A percentile compares a stretch with the other conserved stretches of the same genome.
phyloP scores from a whole-genome alignment of 2,113 vertebrate genomes.

The Coptodon bakossiorum region DNA sequence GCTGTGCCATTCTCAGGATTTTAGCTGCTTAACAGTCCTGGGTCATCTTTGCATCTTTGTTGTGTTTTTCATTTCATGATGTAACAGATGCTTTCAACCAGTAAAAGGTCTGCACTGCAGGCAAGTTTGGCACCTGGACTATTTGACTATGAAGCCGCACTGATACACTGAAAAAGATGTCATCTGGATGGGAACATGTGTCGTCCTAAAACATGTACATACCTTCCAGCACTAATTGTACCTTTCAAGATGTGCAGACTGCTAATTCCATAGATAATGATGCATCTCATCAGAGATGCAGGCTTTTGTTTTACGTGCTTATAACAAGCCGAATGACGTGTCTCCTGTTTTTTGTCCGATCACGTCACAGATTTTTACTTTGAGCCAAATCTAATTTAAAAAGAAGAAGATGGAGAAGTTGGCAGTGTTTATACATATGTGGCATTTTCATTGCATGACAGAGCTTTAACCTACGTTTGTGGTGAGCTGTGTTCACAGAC shows the following conservation, averaged over 20 bases:
- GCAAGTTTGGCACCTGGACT: neutral
- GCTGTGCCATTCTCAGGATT: neutral
- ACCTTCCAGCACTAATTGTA: neutral
- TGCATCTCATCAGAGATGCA: neutral
- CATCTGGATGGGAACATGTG: neutral
- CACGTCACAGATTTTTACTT: neutral
- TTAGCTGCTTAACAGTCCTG: no score
- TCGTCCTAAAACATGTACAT: neutral
- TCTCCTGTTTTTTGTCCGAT: neutral
- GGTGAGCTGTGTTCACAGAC: neutral
- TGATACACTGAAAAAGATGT: neutral
- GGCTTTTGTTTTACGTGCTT: neutral
- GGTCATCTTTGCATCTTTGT: no score
- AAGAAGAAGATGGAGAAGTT: neutral
- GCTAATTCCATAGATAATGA: neutral
- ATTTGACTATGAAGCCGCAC: neutral
- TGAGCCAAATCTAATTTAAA: neutral
- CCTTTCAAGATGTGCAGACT: neutral
- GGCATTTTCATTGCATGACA: fast-evolving
- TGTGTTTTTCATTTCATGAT: neutral
- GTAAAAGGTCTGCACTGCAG: neutral
- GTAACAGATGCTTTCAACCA: neutral
- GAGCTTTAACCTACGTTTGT: neutral
- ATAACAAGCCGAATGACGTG: fast-evolving
- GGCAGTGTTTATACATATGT: neutral